phyloP scores from a whole-genome alignment of 2,113 vertebrate genomes.

The Brachyhypopomus gauderio region DNA sequence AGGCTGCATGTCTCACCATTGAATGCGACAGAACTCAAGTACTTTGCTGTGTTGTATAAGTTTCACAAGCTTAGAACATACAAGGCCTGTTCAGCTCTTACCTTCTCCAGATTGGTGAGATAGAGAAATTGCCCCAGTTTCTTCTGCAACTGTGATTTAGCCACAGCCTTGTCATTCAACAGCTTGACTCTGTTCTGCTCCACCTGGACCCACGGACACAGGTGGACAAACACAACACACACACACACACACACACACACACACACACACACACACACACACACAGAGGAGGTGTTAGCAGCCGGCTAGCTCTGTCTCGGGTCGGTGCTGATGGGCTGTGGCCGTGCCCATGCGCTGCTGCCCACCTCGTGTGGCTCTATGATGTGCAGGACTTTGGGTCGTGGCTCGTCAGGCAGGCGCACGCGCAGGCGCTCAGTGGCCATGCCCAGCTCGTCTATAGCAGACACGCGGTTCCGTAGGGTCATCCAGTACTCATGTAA shows the following conservation, averaged over 20 bases:
- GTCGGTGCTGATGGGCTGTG: background rate
- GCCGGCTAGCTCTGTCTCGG: too few species aligned
- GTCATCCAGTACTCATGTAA: conserved; percentile 99
- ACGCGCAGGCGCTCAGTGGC: conserved; percentile 92
- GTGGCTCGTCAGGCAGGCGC: conserved; percentile 89
- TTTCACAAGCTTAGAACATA: background rate
- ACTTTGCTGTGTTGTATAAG: too few species aligned
- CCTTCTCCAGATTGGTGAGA: conserved; percentile 95
- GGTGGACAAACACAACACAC: background rate
- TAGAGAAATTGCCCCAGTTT: conserved; percentile 96
- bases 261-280: too few species aligned
- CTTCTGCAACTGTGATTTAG: conserved; percentile 95
- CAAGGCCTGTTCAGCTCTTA: conserved; percentile 55
- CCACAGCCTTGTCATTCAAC: conserved; percentile 92
- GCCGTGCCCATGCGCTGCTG: background rate
- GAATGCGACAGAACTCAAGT: too few species aligned
- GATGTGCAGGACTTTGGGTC: conserved; percentile 91
- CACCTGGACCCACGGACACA: conserved; percentile 74
- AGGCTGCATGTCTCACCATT: too few species aligned
- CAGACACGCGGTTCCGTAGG: conserved; percentile 92
- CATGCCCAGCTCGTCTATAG: conserved; percentile 97
- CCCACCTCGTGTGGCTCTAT: conserved; percentile 94
- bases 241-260: background rate
- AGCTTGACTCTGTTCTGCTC: conserved; percentile 95
- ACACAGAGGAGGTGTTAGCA: background rate